Conservation (phyloP, 2,888 invertebrate genomes). For the Anthoptus insignis region DNA sequence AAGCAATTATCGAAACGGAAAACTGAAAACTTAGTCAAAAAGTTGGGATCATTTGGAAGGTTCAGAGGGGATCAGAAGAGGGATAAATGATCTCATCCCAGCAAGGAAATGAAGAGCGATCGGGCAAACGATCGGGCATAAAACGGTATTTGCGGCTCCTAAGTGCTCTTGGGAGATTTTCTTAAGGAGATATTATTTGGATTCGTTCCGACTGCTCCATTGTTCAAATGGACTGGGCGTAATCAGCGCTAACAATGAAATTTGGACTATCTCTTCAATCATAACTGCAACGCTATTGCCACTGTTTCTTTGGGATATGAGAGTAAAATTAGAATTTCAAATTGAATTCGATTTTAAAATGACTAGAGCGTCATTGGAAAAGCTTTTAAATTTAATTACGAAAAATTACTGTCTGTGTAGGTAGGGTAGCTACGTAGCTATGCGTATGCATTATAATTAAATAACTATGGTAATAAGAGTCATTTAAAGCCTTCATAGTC, state of each 20-base stretch:
- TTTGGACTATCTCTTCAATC: constrained; percentile 14
- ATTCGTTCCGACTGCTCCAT: constrained; percentile 30
- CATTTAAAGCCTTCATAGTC: too few relatives aligned
- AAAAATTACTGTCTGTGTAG: too few relatives aligned
- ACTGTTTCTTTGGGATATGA: background rate
- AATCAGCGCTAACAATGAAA: constrained; percentile 38
- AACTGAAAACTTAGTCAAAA: constrained; percentile 39
- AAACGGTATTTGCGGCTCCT: constrained; percentile 64
- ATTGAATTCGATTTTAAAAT: too few relatives aligned
- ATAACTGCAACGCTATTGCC: constrained; percentile 18
- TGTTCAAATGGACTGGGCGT: constrained; percentile 39
- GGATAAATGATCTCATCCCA: constrained; percentile 71
- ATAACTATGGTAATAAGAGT: too few relatives aligned
- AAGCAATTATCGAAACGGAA: constrained; percentile 36
- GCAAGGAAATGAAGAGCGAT: constrained; percentile 73
- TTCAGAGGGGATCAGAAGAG: constrained; percentile 44
- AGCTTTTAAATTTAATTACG: too few relatives aligned
- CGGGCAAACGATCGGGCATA: constrained; percentile 72
- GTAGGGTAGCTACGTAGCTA: too few relatives aligned
- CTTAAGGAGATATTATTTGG: constrained; percentile 41
- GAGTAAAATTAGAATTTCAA: background rate
- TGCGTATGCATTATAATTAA: too few relatives aligned
- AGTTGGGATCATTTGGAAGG: constrained; percentile 35
- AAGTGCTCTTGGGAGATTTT: constrained; percentile 45
- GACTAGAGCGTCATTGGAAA: too few relatives aligned